Percentiles rank a stretch among this genome's conserved stretches.
Evolutionary conservation across 2,113 vertebrate species (phyloP).

Genomic region (Seriola aureovittata): DNA sequence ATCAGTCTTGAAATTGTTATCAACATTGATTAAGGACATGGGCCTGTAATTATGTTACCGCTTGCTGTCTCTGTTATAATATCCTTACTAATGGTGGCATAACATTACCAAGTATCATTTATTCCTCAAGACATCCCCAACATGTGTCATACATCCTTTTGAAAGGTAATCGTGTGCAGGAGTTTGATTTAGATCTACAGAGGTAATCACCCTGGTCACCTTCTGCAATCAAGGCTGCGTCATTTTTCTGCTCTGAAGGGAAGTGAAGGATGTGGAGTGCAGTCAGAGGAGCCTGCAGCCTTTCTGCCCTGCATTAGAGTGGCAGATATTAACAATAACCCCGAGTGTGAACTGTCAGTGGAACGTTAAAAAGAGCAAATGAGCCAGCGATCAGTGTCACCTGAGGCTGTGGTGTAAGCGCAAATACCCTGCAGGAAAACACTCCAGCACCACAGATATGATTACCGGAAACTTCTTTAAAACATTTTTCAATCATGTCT

Average conservation of each 20-base stretch:
- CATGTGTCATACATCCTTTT: constrained; percentile 48
- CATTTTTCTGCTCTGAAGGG: constrained; percentile 63
- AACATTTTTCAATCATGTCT: no score
- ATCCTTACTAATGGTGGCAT: constrained; percentile 45
- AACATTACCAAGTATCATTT: constrained; percentile 56
- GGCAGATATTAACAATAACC: constrained; percentile 68
- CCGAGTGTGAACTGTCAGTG: constrained; percentile 49
- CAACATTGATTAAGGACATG: constrained; percentile 61
- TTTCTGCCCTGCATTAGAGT: constrained; percentile 49
- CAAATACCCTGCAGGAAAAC: constrained; percentile 39
- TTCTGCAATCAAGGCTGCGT: constrained; percentile 52
- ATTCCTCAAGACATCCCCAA: constrained; percentile 51
- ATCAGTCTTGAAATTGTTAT: constrained; percentile 55
- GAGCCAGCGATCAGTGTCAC: constrained; percentile 53
- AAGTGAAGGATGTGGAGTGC: constrained; percentile 49
- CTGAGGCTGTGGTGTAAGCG: constrained; percentile 49
- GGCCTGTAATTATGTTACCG: constrained; percentile 55
- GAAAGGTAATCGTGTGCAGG: constrained; percentile 56
- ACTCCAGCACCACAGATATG: constrained; percentile 15
- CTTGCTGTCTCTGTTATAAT: constrained; percentile 38
- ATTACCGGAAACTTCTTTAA: constrained; percentile 2
- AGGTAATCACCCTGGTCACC: constrained; percentile 68
- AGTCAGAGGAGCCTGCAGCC: constrained; percentile 53
- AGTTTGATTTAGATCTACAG: constrained; percentile 63
- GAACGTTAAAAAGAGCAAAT: constrained; percentile 64